Base-by-base conservation (phyloP, 1,140 invertebrate genomes). In the Papilio xuthus region DNA sequence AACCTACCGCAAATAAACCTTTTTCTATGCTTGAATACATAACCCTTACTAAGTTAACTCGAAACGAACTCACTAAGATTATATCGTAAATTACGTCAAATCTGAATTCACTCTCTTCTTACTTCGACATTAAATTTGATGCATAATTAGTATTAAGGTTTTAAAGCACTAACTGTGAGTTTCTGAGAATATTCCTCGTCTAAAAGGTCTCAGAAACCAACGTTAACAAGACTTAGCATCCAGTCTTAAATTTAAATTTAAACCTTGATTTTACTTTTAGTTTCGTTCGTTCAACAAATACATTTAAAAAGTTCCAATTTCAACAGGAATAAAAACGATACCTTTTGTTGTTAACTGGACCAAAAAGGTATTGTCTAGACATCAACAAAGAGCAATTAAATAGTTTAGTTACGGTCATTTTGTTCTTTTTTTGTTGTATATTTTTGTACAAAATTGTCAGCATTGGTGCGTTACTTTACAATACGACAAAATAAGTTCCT, bases 41-140 rank as follows among this genome's bases (percentile, higher is more conserved):
- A 71, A 73, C 41, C 37, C 41, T 42, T 73, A 73, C 71, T 73
- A 73, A 15, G 6, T 26, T 23, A 47, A 26, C 41, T 73, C 71
- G 71, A 73, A 50, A 1, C 41, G 13, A 73, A 47, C 23, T 20
- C 70, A 23, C 37, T 32, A 8, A 13, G 15, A 67, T 12, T 12
- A 60, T 12, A 60, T 60, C 23, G 20, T 10, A 26, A 9, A 10
- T 23, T 28, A 37, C 0, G 32, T 37, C 32, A 37, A 6, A 37
- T 37, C 7, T 37, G 32, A 37, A 37, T 37, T 37, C 32, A 37
- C 32, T 37, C 32, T 3, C 32, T 37, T 37, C 7, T 37, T 37
- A 37, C 7, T 6, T 37, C 32, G 4, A 37, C 32, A 7, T 37
- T 37, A 37, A 37, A 37, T 37, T 37, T 37, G 4, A 37, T 37